Conservation (phyloP, 2,888 invertebrate species). For the Dinocampus coccinellae region DNA sequence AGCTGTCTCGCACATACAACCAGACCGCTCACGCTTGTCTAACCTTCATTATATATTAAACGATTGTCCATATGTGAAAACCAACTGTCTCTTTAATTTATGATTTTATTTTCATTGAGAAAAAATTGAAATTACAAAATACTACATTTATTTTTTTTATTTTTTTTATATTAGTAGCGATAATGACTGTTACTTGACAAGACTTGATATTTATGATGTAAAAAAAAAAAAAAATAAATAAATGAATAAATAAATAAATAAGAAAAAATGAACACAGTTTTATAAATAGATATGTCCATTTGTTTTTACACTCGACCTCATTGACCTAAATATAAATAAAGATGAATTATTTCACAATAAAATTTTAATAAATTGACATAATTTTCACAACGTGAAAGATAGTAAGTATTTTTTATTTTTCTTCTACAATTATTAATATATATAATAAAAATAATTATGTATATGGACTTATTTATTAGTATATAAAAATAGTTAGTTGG, state of each 20-base stretch:
- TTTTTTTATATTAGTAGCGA: not conserved
- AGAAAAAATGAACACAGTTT: no score
- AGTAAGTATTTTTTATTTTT: not conserved
- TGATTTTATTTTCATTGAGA: slow-evolving; percentile 11
- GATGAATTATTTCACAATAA: slow-evolving; percentile 9
- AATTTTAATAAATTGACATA: slow-evolving; percentile 26
- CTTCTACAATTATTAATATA: not conserved
- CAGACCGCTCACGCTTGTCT: slow-evolving; percentile 1
- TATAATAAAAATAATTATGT: not conserved
- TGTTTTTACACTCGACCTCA: not conserved
- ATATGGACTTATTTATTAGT: slow-evolving; percentile 8
- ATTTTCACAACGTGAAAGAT: not conserved
- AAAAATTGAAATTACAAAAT: no score
- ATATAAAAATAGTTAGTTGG: slow-evolving; percentile 40
- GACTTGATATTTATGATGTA: not conserved
- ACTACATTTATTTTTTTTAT: not conserved
- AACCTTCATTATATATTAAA: not conserved
- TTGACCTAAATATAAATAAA: not conserved
- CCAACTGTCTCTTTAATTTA: slow-evolving; percentile 23
- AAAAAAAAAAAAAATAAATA: no score
- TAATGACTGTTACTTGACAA: not conserved
- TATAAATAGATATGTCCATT: not conserved
- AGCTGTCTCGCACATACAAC: slow-evolving; percentile 46
- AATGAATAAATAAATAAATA: no score
- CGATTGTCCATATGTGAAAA: not conserved